Base-by-base conservation (phyloP, 2,888 invertebrate genomes). In the Nemotelus nigrinus region DNA sequence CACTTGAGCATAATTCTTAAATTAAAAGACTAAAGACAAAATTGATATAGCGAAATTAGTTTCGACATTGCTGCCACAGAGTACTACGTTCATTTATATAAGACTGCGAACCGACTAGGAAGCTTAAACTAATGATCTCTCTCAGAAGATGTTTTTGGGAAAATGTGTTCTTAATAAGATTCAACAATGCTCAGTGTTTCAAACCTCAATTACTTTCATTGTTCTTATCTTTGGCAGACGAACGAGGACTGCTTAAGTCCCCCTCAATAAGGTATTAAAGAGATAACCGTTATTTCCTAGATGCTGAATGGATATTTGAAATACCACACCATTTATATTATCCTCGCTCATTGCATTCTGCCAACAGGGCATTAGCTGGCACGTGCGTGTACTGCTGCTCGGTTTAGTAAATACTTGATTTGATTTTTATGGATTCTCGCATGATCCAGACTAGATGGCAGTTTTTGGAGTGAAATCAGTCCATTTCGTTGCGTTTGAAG, bases 261-360 rank as follows among this genome's bases (percentile, higher is more conserved):
- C 77, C 77, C 77, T 68, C 77, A 77, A 67, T 77, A 77, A 58
- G 58, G 77, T 68, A 77, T 77, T 77, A 67, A 77, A 50, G 77
- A 68, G 65, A 68, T 68, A 77, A 68, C n/a, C 68, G 44, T 77
- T 68, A 77, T 67, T 77, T 77, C 77, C 8, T 8, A 70, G 70
- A 70, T 53, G 5, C 55, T 43, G 55, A 25, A 25, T 55, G 70
- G 70, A 43, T 55, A 39, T 53, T 55, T 70, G 47, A 53, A 53
- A 55, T 53, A 43, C 43, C 50, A 25, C 50, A 43, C 50, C 53
- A 53, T 70, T 70, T 70, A 53, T 70, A 70, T 70, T 55, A 70
- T 70, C 70, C 70, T 53, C 43, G n/a, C 41, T n/a, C 70, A 47
- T 70, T 55, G 70, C 50, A 50, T 70, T 70, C 43, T 8, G n/a